Percentiles rank a stretch among this genome's conserved stretches.
Conservation (phyloP, 2,888 invertebrate species). For the Gasteruption jaculator region DNA sequence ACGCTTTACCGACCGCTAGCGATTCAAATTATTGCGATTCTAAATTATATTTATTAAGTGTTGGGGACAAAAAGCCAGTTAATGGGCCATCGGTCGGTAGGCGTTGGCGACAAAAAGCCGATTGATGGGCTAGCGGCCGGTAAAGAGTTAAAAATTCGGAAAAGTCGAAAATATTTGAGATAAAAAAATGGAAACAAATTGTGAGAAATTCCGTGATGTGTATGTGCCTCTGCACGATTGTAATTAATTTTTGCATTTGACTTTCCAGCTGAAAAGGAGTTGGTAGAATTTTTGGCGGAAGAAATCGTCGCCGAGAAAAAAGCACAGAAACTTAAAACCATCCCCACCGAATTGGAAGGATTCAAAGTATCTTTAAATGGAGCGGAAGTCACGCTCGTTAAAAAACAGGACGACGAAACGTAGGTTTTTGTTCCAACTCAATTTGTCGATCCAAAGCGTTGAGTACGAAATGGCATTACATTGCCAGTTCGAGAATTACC, state of each 20-base stretch:
- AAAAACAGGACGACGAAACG: constrained; percentile 67
- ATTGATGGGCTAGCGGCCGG: no score
- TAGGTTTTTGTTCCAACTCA: constrained; percentile 49
- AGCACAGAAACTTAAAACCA: constrained; percentile 68
- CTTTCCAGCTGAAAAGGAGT: constrained; percentile 72
- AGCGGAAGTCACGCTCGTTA: constrained; percentile 80
- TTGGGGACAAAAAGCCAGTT: no score
- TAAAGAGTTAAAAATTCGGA: constrained; percentile 14
- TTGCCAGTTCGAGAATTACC: constrained; percentile 34
- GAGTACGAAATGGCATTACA: constrained; percentile 19
- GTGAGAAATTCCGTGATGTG: constrained; percentile 7
- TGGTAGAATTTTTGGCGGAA: constrained; percentile 87
- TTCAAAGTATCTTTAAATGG: constrained; percentile 77
- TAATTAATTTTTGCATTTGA: constrained; percentile 7
- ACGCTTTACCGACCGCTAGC: no score
- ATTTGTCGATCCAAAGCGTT: constrained; percentile 21
- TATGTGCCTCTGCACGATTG: constrained; percentile 11
- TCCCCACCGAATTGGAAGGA: constrained; percentile 75
- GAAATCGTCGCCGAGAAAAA: constrained; percentile 91
- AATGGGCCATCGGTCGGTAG: no score
- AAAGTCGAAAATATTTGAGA: no score
- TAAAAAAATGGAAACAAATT: constrained; percentile 10
- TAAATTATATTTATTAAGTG: no score
- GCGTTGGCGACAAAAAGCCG: no score
- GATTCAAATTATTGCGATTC: no score